phyloP scores from a whole-genome alignment of 2,797 vertebrate genomes.

The Eulemur rubriventer region DNA sequence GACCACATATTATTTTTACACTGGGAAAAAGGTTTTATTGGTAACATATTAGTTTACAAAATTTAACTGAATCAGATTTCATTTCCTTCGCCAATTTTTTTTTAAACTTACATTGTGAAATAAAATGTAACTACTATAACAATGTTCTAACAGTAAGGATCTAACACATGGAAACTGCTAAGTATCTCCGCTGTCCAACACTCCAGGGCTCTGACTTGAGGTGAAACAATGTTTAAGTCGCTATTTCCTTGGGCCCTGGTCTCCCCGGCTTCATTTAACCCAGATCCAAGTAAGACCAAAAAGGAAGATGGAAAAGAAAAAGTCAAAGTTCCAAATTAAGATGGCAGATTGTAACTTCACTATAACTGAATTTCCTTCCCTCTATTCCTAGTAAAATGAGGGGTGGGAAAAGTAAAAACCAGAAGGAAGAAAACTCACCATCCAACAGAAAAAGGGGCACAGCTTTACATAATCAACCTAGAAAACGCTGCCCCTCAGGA shows the following conservation, averaged over 20 bases:
- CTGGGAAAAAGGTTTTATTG: not conserved
- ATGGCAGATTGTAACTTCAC: accelerated
- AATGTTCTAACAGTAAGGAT: not conserved
- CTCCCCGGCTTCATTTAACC: not conserved
- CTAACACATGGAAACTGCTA: accelerated
- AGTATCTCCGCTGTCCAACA: not conserved
- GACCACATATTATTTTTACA: not conserved
- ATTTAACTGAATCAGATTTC: constrained; percentile 26
- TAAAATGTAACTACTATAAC: not conserved
- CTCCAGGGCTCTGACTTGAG: accelerated
- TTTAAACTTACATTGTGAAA: not conserved
- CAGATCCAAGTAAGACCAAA: not conserved
- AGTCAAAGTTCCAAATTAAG: too few species aligned
- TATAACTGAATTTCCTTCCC: accelerated
- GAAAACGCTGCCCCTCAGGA: not conserved
- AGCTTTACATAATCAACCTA: not conserved
- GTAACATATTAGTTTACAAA: constrained; percentile 38
- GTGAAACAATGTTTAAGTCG: accelerated
- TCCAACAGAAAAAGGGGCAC: not conserved
- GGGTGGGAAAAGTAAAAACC: accelerated
- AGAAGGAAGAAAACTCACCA: not conserved
- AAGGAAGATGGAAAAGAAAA: not conserved
- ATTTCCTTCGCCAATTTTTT: not conserved
- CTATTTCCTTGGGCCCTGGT: accelerated
- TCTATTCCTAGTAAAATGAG: not conserved